Conservation (phyloP, 2,113 vertebrate genomes). For the Scopus umbretta region DNA sequence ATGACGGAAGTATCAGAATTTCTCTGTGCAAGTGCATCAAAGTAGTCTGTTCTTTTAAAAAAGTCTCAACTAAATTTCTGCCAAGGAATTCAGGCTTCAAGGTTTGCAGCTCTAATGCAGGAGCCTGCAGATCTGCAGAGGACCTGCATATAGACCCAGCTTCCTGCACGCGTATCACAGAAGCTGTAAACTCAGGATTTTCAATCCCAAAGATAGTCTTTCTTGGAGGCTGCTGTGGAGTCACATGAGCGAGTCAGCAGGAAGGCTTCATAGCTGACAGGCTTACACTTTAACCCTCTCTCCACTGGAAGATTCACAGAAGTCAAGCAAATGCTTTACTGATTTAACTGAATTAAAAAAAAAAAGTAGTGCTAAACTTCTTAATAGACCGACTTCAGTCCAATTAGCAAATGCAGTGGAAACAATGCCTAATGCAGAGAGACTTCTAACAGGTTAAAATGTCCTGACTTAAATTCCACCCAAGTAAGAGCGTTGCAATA, state of each 20-base stretch:
- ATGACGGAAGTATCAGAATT: neutral
- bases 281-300: neutral
- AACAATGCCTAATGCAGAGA: neutral
- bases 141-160: neutral
- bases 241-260: constrained; percentile 42
- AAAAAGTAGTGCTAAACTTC: neutral
- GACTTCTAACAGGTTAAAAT: neutral
- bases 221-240: neutral
- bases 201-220: neutral
- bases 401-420: neutral
- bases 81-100: neutral
- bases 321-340: neutral
- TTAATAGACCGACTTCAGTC: neutral
- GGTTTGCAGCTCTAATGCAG: neutral
- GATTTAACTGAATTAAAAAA: neutral
- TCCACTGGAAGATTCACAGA: neutral
- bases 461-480: neutral
- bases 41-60: neutral
- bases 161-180: neutral
- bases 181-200: neutral
- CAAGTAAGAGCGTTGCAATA: neutral
- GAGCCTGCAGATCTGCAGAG: neutral
- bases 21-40: neutral
- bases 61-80: neutral
- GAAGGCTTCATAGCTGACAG: neutral